Conservation (phyloP, 2,113 vertebrate species). For the Megaceryle maxima region DNA sequence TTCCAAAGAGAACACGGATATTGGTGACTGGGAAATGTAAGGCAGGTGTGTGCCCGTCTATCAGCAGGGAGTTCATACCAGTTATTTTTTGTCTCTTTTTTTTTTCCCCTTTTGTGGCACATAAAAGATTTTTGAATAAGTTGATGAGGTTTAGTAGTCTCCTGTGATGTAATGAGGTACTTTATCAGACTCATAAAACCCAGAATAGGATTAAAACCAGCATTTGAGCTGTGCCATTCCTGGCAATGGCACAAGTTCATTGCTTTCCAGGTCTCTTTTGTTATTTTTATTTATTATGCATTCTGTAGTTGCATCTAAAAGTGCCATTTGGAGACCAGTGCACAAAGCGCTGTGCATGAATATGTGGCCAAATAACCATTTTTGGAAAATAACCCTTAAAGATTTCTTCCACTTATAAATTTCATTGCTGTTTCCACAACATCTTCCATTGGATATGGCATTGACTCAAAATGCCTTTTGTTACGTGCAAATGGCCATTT, state of each 20-base stretch:
- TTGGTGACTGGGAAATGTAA: neutral
- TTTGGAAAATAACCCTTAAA: neutral
- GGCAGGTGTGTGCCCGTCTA: conserved; percentile 15
- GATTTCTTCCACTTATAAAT: neutral
- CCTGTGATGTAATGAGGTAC: neutral
- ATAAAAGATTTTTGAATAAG: conserved; percentile 33
- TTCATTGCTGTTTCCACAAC: neutral
- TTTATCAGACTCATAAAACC: conserved; percentile 25
- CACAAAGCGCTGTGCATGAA: neutral
- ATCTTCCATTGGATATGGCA: neutral
- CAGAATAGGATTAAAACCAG: neutral
- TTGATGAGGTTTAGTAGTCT: conserved; percentile 22
- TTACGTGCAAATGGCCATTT: neutral
- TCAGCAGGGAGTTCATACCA: neutral
- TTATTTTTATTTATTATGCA: conserved; percentile 42
- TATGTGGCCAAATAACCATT: neutral
- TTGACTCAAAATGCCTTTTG: neutral
- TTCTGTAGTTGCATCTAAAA: neutral
- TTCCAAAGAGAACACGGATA: neutral
- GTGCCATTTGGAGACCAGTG: neutral
- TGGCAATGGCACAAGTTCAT: neutral
- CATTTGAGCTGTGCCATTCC: neutral
- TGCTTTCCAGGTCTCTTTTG: conserved; percentile 27
- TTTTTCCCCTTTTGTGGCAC: neutral
- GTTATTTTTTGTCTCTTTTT: neutral